A percentile compares a stretch with the other conserved stretches of the same genome.
phyloP scores from a whole-genome alignment of 2,888 invertebrate genomes.

The Keiferia lycopersicella region DNA sequence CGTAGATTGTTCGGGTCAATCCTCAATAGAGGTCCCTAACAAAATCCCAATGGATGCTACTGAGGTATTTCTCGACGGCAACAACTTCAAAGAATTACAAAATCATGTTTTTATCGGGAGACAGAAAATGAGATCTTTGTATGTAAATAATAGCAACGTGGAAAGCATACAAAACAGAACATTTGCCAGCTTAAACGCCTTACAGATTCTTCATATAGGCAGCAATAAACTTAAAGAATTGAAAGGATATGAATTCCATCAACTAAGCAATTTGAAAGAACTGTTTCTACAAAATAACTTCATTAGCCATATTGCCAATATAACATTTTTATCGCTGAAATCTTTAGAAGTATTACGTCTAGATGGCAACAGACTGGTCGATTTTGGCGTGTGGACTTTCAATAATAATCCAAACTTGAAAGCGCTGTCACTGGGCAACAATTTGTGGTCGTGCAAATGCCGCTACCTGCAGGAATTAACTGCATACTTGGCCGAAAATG shows the following conservation, averaged over 20 bases:
- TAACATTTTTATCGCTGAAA: conserved; percentile 88
- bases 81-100: conserved; percentile 90
- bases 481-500: conserved; percentile 90
- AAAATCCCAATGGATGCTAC: conserved; percentile 97
- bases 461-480: conserved; percentile 92
- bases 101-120: conserved; percentile 94
- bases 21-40: conserved; percentile 88
- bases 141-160: conserved; percentile 91
- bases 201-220: conserved; percentile 91
- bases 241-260: conserved; percentile 92
- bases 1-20: conserved; percentile 93
- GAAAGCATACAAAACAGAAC: conserved; percentile 93
- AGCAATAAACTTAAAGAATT: conserved; percentile 90
- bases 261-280: conserved; percentile 88
- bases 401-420: conserved; percentile 85
- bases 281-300: conserved; percentile 93
- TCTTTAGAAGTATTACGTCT: conserved; percentile 90
- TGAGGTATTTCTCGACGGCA: conserved; percentile 95
- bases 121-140: conserved; percentile 92
- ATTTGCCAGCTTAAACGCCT: conserved; percentile 91
- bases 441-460: conserved; percentile 95
- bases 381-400: conserved; percentile 90
- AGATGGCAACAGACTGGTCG: conserved; percentile 91
- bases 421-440: conserved; percentile 89
- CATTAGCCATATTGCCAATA: conserved; percentile 89